Percentiles rank a stretch among this genome's conserved stretches.
These are phyloP conservation scores for Chrysotoxum bicinctum DNA, from an alignment of 2,888 invertebrate genomes.

Conservation along the genomic window DNA sequence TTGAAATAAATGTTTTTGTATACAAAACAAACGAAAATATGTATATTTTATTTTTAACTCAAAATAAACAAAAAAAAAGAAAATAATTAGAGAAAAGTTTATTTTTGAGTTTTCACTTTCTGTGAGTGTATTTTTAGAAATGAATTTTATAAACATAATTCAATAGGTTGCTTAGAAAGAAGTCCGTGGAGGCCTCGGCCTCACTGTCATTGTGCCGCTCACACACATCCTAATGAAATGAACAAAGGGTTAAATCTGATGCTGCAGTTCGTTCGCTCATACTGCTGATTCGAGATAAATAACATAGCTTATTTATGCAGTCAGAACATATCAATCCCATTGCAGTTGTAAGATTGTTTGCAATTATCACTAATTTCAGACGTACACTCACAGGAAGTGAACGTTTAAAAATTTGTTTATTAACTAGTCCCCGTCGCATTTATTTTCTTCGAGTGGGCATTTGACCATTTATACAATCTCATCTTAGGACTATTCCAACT, in stretches of 20 bases:
- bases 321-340: constrained; percentile 1
- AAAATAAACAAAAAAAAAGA: constrained; percentile 9
- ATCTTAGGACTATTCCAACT: not conserved
- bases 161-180: constrained; percentile 18
- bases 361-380: constrained; percentile 72
- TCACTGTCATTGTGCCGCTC: not conserved
- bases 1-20: constrained; percentile 11
- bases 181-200: not conserved
- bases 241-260: constrained; percentile 40
- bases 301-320: constrained; percentile 56
- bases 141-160: constrained; percentile 57
- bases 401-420: constrained; percentile 55
- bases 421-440: constrained; percentile 14
- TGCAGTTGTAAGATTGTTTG: constrained; percentile 53
- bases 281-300: constrained; percentile 22
- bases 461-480: not conserved
- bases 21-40: constrained; percentile 16
- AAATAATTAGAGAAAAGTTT: constrained; percentile 4
- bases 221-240: constrained; percentile 7
- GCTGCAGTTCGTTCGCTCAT: not conserved
- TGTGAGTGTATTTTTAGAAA: constrained; percentile 58
- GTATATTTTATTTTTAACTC: constrained; percentile 14
- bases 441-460: not conserved
- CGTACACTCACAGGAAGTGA: constrained; percentile 64
- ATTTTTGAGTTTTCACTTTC: constrained; percentile 63